These are phyloP conservation scores for Malthinus seriepunctatus DNA, from an alignment of 2,888 invertebrate genomes.

Conservation along the genomic window DNA sequence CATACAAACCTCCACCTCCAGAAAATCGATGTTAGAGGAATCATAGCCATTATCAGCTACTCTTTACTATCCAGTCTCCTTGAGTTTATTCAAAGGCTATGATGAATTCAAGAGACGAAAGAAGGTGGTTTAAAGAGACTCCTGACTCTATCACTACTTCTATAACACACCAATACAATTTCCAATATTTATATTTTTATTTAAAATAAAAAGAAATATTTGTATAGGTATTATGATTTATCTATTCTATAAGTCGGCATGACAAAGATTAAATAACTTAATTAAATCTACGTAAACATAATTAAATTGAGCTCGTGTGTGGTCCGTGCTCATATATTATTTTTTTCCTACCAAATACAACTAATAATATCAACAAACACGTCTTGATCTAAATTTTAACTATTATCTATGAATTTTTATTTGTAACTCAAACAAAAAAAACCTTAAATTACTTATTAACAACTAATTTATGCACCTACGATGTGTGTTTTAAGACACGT, in stretches of 20 bases:
- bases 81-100: no score
- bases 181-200: no score
- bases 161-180: no score
- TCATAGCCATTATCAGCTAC: no score
- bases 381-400: constrained; percentile 13
- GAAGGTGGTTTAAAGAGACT: no score
- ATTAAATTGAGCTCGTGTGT: constrained; percentile 28
- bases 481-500: constrained; percentile 36
- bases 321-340: constrained; percentile 14
- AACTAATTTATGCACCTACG: constrained; percentile 28
- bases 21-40: no score
- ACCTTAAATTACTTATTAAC: constrained; percentile 30
- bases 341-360: no score
- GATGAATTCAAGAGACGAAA: no score
- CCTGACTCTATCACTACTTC: no score
- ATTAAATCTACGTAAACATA: constrained; percentile 27
- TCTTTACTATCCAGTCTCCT: no score
- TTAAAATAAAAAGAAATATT: no score
- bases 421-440: constrained; percentile 3
- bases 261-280: constrained; percentile 27
- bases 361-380: not conserved
- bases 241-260: constrained; percentile 19
- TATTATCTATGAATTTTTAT: constrained; percentile 22
- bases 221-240: constrained; percentile 3
- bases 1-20: no score